Conservation (phyloP, 2,888 invertebrate species). For the Clivina fossor region DNA sequence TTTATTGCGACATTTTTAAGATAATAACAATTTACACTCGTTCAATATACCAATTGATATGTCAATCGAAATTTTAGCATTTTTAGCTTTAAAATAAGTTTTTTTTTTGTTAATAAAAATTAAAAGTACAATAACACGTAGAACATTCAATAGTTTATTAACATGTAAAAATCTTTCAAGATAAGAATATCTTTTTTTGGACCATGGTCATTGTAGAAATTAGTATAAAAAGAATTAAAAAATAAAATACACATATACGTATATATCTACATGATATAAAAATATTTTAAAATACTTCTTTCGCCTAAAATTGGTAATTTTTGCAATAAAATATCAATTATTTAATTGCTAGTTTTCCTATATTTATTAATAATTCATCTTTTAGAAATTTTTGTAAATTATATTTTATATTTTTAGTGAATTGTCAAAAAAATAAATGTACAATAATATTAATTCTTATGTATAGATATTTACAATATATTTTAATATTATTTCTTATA, state of each 20-base stretch:
- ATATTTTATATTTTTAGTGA: not conserved
- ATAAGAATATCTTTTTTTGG: no score
- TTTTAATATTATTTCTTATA: no score
- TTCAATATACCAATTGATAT: no score
- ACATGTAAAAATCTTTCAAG: no score
- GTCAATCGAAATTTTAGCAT: no score
- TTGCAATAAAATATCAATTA: not conserved
- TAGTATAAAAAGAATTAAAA: conserved; percentile 2
- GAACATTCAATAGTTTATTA: no score
- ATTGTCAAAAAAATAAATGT: conserved; percentile 1
- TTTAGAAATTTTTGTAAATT: not conserved
- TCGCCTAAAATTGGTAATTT: conserved; percentile 4
- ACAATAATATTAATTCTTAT: not conserved
- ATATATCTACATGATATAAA: conserved; percentile 1
- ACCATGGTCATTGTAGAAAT: conserved; percentile 2
- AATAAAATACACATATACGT: conserved; percentile 8
- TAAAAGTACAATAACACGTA: no score
- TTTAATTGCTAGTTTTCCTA: not conserved
- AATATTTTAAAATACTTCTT: not conserved
- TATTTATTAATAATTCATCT: conserved; percentile 1
- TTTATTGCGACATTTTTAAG: no score
- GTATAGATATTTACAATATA: not conserved
- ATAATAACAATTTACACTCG: no score
- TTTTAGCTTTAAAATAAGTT: no score
- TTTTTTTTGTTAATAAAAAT: no score